Percentiles rank a stretch among this genome's conserved stretches.
These are phyloP conservation scores for Gallinago undulata DNA, from an alignment of 2,113 vertebrate genomes.

Conservation along the genomic window DNA sequence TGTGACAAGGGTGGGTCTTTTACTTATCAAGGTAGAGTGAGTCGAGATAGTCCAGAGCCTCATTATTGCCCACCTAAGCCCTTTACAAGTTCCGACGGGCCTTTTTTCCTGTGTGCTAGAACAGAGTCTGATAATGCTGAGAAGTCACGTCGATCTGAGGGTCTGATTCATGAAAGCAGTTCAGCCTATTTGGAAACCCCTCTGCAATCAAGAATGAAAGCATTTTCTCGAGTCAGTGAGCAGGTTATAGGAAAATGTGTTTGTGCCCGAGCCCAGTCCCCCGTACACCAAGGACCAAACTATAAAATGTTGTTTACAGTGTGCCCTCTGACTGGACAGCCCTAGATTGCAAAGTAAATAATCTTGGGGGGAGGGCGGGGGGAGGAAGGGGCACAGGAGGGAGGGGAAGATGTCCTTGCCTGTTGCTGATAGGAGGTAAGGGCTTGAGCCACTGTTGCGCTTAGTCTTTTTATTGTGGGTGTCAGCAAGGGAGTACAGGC, in stretches of 20 bases:
- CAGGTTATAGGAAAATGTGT: not conserved
- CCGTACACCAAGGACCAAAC: fast-evolving
- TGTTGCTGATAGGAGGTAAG: not conserved
- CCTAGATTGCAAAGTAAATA: not conserved
- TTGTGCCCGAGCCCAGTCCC: not conserved
- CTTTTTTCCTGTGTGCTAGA: not conserved
- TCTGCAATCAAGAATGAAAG: not conserved
- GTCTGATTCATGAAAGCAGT: conserved; percentile 4
- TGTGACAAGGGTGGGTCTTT: not conserved
- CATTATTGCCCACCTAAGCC: not conserved
- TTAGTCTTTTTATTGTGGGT: not conserved
- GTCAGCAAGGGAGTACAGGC: not conserved
- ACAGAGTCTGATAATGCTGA: not conserved
- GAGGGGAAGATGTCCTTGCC: not conserved
- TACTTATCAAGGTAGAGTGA: not conserved
- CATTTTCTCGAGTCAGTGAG: not conserved
- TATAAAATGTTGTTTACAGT: not conserved
- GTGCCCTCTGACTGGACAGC: not conserved
- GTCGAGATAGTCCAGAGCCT: not conserved
- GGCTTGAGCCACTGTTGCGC: not conserved
- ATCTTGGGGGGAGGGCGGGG: not conserved
- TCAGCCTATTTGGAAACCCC: not conserved
- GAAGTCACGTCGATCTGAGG: not conserved
- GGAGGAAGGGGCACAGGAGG: not conserved
- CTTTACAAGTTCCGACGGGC: not conserved